Percentiles rank a stretch among this genome's conserved stretches.
These are phyloP conservation scores for Caligus rogercresseyi DNA, from an alignment of 1,140 invertebrate genomes.

Conservation along the genomic window DNA sequence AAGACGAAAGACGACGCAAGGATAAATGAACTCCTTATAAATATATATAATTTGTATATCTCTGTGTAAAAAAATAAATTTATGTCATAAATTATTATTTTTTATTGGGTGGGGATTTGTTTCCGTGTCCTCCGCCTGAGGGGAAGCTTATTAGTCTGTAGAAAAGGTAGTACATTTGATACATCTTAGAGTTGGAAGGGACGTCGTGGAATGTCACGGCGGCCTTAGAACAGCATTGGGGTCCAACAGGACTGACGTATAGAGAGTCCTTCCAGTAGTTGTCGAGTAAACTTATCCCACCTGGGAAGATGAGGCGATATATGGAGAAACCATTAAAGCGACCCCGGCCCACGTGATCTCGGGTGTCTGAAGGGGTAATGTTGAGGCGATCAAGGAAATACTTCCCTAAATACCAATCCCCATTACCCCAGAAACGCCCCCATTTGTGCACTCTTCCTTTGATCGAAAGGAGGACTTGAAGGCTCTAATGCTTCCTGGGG, in stretches of 20 bases:
- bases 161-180: conserved; percentile 17
- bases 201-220: conserved; percentile 12
- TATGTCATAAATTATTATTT: too few relatives aligned
- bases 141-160: conserved; percentile 3
- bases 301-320: conserved; percentile 32
- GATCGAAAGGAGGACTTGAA: conserved; percentile 30
- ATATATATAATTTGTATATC: too few relatives aligned
- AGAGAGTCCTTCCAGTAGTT: conserved; percentile 22
- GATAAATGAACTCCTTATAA: background rate
- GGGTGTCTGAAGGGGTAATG: conserved; percentile 34
- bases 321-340: conserved; percentile 36
- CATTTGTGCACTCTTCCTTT: conserved; percentile 28
- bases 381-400: conserved; percentile 30
- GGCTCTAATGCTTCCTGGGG: conserved; percentile 28
- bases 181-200: conserved; percentile 6
- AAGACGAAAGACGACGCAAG: background rate
- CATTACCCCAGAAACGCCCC: conserved; percentile 38
- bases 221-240: conserved; percentile 17
- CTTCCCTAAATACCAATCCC: conserved; percentile 38
- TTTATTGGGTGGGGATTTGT: background rate
- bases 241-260: conserved; percentile 13
- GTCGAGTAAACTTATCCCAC: conserved; percentile 27
- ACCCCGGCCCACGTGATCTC: conserved; percentile 30
- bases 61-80: too few relatives aligned
- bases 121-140: background rate